Evolutionary conservation across 2,888 invertebrate species (phyloP).

Genomic region (Lasioglossum morio): DNA sequence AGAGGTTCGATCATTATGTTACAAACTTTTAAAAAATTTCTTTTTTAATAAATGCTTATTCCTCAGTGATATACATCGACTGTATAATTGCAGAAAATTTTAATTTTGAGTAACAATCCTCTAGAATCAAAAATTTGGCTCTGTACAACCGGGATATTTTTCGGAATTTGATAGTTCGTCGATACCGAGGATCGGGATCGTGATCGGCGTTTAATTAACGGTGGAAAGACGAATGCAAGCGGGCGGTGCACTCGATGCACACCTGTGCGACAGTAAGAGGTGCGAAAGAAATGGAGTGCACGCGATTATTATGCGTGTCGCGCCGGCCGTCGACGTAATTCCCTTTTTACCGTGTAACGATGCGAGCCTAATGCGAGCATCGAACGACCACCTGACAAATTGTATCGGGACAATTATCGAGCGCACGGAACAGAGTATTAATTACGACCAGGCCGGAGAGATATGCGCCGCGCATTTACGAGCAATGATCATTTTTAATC

Average conservation of each 20-base stretch:
- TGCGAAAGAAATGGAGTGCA: slow-evolving; percentile 2
- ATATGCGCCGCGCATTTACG: slow-evolving; percentile 41
- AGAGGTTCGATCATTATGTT: too few relatives aligned
- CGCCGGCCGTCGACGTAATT: not conserved
- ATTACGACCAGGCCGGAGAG: slow-evolving; percentile 31
- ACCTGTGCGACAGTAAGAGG: not conserved
- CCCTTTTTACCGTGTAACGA: slow-evolving; percentile 26
- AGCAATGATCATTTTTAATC: slow-evolving; percentile 50
- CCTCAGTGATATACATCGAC: too few relatives aligned
- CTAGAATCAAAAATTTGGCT: too few relatives aligned
- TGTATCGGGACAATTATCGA: slow-evolving; percentile 49
- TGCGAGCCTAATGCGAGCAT: not conserved
- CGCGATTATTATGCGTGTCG: slow-evolving; percentile 15
- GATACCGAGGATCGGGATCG: not conserved
- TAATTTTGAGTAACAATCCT: too few relatives aligned
- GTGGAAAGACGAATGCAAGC: not conserved
- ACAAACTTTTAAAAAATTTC: too few relatives aligned
- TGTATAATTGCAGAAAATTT: too few relatives aligned
- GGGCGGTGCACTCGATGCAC: not conserved
- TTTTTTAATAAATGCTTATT: too few relatives aligned
- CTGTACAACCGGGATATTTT: not conserved
- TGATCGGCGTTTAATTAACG: not conserved
- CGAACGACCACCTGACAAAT: slow-evolving; percentile 36
- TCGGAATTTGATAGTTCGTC: not conserved
- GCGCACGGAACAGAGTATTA: slow-evolving; percentile 41